Conservation (phyloP, 2,113 vertebrate species). For the Acrocephalus kingi region DNA sequence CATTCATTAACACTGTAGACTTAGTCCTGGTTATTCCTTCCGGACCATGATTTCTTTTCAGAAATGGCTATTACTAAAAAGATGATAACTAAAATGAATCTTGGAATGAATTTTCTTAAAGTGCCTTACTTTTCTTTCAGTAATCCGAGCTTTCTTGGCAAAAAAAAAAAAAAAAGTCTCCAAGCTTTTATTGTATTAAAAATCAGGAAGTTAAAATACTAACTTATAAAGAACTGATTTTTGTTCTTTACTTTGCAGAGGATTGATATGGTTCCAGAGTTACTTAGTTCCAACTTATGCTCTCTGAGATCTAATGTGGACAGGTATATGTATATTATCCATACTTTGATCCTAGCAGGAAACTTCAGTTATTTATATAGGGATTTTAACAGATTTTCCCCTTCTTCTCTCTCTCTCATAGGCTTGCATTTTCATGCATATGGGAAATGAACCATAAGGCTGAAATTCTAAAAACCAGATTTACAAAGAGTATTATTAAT, state of each 20-base stretch:
- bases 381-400: not conserved
- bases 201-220: not conserved
- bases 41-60: not conserved
- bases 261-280: slow-evolving; percentile 98
- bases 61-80: not conserved
- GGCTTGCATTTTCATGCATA: slow-evolving; percentile 96
- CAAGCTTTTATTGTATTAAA: not conserved
- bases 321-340: slow-evolving; percentile 76
- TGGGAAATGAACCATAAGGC: slow-evolving; percentile 93
- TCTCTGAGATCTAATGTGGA: slow-evolving; percentile 92
- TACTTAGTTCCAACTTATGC: slow-evolving; percentile 96
- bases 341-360: not conserved
- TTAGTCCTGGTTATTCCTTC: not conserved
- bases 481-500: slow-evolving; percentile 95
- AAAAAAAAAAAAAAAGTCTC: not conserved
- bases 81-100: not conserved
- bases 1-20: not conserved
- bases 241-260: slow-evolving; percentile 80
- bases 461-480: slow-evolving; percentile 88
- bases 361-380: not conserved
- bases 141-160: not conserved
- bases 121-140: not conserved
- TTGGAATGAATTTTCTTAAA: not conserved
- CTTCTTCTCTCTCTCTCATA: slow-evolving; percentile 14
- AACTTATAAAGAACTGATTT: not conserved